Conservation (phyloP, 2,797 vertebrate species). For the Muscicapa striata region DNA sequence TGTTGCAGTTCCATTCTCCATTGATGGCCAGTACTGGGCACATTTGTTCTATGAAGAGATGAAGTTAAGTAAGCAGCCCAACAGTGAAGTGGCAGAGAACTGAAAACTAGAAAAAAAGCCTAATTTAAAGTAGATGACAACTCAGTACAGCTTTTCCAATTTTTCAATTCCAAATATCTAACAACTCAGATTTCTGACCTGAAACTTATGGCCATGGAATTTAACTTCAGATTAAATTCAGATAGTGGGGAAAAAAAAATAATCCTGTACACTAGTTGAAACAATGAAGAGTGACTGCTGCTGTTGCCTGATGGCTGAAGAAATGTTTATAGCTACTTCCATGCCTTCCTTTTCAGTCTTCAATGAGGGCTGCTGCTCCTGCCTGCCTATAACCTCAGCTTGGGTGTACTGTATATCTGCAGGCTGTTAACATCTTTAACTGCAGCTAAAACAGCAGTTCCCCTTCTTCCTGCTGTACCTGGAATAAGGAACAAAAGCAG, state of each 20-base stretch:
- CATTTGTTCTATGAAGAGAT: slow-evolving; percentile 85
- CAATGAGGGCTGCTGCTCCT: background rate
- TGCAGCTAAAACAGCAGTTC: background rate
- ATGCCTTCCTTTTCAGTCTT: background rate
- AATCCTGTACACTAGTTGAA: background rate
- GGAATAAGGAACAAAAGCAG: background rate
- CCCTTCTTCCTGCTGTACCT: background rate
- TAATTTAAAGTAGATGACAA: background rate
- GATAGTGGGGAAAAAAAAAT: background rate
- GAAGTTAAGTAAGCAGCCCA: background rate
- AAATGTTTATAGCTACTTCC: background rate
- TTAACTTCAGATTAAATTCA: background rate
- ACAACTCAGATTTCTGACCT: background rate
- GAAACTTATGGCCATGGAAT: background rate
- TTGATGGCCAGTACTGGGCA: slow-evolving; percentile 92
- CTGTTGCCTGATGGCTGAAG: background rate
- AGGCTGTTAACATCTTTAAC: background rate
- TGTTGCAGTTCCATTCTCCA: slow-evolving; percentile 77
- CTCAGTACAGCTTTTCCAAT: background rate
- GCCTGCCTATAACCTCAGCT: background rate
- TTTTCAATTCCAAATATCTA: background rate
- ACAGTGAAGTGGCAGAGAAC: background rate
- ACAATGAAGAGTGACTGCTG: background rate
- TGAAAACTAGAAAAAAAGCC: background rate
- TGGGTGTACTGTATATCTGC: background rate